A percentile compares a stretch with the other conserved stretches of the same genome.
Evolutionary conservation across 2,888 invertebrate genomes (phyloP).

Genomic region (Orthonychiurus folsomi): DNA sequence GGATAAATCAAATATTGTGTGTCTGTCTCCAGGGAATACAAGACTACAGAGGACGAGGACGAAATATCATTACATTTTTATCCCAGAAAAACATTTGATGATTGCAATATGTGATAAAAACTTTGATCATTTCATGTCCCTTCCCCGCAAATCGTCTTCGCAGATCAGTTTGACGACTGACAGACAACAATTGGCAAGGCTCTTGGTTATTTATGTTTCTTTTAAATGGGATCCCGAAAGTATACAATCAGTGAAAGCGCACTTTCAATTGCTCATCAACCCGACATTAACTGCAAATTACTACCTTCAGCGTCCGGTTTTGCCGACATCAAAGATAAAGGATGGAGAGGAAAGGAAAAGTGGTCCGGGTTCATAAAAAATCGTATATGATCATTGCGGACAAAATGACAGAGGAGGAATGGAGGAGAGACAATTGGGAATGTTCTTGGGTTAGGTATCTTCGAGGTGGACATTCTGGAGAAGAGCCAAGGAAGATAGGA

Average conservation of each 20-base stretch:
- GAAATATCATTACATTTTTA: not conserved
- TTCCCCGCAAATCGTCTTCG: not conserved
- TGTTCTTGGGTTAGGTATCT: not conserved
- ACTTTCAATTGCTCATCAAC: not conserved
- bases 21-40: not conserved
- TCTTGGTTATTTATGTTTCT: not conserved
- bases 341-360: too few species aligned
- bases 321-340: too few species aligned
- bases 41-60: not conserved
- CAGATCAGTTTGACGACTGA: not conserved
- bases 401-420: not conserved
- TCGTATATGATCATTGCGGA: not conserved
- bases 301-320: not conserved
- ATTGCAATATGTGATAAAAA: not conserved
- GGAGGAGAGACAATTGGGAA: not conserved
- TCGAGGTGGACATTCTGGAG: not conserved
- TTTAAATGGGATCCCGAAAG: not conserved
- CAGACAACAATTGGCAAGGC: not conserved
- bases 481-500: not conserved
- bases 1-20: not conserved
- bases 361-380: not conserved
- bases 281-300: not conserved
- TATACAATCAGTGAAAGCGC: not conserved
- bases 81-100: not conserved
- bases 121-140: not conserved